Base-by-base conservation (phyloP, 2,888 invertebrate species). In the Lasioglossum morio region DNA sequence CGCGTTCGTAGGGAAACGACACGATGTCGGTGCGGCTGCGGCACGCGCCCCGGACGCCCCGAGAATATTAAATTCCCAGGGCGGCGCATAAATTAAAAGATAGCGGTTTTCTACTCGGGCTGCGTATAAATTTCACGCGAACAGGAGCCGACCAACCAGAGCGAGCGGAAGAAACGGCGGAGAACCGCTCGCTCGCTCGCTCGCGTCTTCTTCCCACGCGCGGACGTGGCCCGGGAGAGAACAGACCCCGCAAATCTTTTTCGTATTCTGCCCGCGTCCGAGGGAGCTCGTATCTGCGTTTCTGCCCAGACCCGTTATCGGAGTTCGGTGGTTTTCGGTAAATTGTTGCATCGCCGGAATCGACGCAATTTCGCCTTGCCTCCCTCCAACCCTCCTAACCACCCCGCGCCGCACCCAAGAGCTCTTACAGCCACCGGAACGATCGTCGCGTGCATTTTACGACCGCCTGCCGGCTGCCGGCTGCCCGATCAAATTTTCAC, bases 11-110 rank as follows among this genome's bases (percentile, higher is more conserved):
- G 86, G 87, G 74, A 80, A 77, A 37, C 89, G 88, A 86, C 84
- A 77, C 34, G 69, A 30, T 79, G 89, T 90, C 91, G 88, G 87
- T 82, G 87, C 82, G 78, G 86, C 70, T 70, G 70, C 82, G 89
- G 90, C 92, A 92, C 92, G 91, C 92, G 92, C 88, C 87, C 91
- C 88, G 91, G 90, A 94, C 93, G 93, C 91, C 81, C 88, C 82
- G 91, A 93, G 94, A 94, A 94, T 94, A 94, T 94, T 94, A 94
- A 94, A 94, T 94, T 94, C 93, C 92, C 91, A 89, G 90, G 85
- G 89, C 91, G 91, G 91, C 94, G 94, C 94, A 94, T 94, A 94
- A 94, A 94, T 94, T 94, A 94, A 94, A 94, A 94, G 94, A 94
- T 93, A 94, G 93, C 92, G 92, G 91, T 92, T 93, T 91, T 92